These are phyloP conservation scores for Vulpes ferrilata DNA, from an alignment of 2,113 vertebrate genomes.

Conservation along the genomic window DNA sequence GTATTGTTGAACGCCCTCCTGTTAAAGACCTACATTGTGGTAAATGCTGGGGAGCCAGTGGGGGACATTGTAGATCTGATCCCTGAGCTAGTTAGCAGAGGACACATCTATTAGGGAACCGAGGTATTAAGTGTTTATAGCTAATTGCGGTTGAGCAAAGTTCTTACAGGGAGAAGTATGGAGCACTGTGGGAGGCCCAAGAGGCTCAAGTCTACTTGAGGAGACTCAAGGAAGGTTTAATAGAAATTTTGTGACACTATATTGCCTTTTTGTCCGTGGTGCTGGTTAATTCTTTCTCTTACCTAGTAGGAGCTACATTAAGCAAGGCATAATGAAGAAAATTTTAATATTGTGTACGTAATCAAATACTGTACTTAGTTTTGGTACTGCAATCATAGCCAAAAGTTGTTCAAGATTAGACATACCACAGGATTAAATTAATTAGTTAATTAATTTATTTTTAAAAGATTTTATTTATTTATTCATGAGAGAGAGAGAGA, in stretches of 20 bases:
- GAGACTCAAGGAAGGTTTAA: background rate
- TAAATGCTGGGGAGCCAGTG: rapidly evolving
- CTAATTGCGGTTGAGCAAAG: background rate
- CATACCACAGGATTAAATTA: background rate
- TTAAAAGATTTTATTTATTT: no score
- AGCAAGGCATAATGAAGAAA: background rate
- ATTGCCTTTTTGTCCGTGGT: background rate
- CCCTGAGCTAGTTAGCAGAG: background rate
- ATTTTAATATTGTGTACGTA: constrained; percentile 11
- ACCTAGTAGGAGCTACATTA: background rate
- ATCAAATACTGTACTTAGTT: background rate
- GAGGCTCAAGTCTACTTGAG: background rate
- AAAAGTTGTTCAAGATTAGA: background rate
- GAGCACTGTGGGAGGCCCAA: background rate
- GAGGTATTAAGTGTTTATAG: background rate
- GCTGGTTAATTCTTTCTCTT: background rate
- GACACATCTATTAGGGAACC: background rate
- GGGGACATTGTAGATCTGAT: background rate
- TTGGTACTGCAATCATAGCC: background rate
- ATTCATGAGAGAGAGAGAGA: no score
- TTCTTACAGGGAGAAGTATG: background rate
- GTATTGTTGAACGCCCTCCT: rapidly evolving
- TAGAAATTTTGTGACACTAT: background rate
- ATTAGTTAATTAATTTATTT: no score
- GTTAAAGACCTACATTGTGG: rapidly evolving